These are phyloP conservation scores for Lamprologus tigripictilis DNA, from an alignment of 2,113 vertebrate species.

Conservation along the genomic window DNA sequence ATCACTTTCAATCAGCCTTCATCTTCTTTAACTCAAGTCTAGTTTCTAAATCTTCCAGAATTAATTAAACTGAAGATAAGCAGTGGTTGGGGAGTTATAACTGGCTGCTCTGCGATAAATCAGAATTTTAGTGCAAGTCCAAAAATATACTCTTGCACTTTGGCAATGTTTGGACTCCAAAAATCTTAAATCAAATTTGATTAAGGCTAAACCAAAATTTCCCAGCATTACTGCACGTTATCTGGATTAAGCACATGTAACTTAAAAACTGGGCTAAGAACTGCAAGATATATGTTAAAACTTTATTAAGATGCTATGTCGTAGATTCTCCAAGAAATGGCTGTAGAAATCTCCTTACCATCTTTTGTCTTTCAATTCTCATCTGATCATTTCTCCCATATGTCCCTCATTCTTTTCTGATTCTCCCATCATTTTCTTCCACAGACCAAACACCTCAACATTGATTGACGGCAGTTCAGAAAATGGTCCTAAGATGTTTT, in stretches of 20 bases:
- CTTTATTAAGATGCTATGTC: not conserved
- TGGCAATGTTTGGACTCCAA: not conserved
- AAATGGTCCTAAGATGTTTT: not conserved
- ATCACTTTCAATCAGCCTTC: not conserved
- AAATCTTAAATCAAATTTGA: not conserved
- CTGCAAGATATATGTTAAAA: not conserved
- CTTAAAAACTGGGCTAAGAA: not conserved
- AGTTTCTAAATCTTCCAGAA: not conserved
- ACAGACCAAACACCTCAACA: constrained; percentile 49
- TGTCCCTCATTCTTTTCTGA: not conserved
- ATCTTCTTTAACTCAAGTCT: not conserved
- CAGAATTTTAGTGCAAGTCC: not conserved
- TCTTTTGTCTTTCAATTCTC: not conserved
- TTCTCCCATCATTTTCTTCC: not conserved
- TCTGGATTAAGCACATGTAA: fast-evolving
- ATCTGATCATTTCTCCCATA: not conserved
- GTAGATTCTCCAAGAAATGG: not conserved
- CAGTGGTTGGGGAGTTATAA: not conserved
- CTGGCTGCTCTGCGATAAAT: not conserved
- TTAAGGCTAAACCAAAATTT: not conserved
- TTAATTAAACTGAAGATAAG: not conserved
- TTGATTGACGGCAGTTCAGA: not conserved
- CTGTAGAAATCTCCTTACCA: not conserved
- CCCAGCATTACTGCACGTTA: not conserved
- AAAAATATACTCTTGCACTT: not conserved